phyloP scores from a whole-genome alignment of 2,797 vertebrate species.

The Acrossocheilus wenchowensis region DNA sequence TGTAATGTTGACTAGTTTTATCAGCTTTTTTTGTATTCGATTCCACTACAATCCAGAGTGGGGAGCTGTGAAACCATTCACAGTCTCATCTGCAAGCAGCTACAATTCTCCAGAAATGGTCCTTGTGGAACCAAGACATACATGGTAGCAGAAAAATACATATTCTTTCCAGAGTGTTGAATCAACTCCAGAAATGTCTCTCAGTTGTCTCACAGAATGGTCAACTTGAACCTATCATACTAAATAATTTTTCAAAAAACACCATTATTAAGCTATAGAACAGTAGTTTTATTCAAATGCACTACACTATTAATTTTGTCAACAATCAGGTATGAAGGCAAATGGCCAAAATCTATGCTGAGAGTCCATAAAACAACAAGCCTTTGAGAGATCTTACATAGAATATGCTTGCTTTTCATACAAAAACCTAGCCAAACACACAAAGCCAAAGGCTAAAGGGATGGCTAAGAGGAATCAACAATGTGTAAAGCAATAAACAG shows the following conservation, averaged over 20 bases:
- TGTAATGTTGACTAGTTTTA: neutral
- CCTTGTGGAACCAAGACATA: constrained; percentile 88
- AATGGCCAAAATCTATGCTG: constrained; percentile 60
- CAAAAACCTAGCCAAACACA: constrained; percentile 62
- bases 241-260: neutral
- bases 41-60: constrained; percentile 55
- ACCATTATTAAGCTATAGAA: neutral
- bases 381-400: constrained; percentile 71
- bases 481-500: constrained; percentile 31
- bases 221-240: neutral
- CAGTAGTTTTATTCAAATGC: neutral
- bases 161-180: constrained; percentile 47
- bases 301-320: neutral
- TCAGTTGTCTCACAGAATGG: neutral
- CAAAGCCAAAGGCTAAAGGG: constrained; percentile 67
- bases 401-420: constrained; percentile 70
- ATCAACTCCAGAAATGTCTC: neutral
- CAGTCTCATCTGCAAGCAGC: constrained; percentile 57
- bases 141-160: constrained; percentile 79
- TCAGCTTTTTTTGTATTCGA: constrained; percentile 3
- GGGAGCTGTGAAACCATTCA: constrained; percentile 72
- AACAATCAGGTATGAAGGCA: constrained; percentile 48
- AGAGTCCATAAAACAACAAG: constrained; percentile 70
- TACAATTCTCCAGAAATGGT: constrained; percentile 75
- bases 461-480: constrained; percentile 63